Percentiles rank a stretch among this genome's conserved stretches.
These are phyloP conservation scores for Apantesis nais DNA, from an alignment of 2,888 invertebrate genomes.

Conservation along the genomic window DNA sequence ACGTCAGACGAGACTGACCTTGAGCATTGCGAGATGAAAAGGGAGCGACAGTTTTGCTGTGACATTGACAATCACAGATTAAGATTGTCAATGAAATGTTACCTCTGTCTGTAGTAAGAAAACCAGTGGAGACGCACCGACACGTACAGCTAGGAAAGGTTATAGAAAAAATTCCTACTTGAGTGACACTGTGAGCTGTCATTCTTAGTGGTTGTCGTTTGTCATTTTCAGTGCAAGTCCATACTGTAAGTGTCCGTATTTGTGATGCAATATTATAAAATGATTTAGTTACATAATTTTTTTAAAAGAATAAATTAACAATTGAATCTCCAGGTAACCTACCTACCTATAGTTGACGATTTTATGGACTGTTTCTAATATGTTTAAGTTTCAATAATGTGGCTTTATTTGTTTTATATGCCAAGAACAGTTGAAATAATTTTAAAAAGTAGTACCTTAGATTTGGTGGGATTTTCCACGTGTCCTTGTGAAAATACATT, in stretches of 20 bases:
- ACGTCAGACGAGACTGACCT: not conserved
- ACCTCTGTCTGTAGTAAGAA: not conserved
- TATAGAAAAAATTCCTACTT: slow-evolving; percentile 16
- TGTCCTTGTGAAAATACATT: not conserved
- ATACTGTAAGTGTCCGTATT: slow-evolving; percentile 36
- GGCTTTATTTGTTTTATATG: not conserved
- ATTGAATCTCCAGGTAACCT: not conserved
- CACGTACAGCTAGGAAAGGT: slow-evolving; percentile 22
- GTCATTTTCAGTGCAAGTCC: slow-evolving; percentile 15
- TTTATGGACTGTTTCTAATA: not conserved
- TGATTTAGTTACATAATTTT: slow-evolving; percentile 67
- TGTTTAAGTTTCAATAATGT: not conserved
- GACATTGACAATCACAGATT: no score
- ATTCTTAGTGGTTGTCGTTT: slow-evolving; percentile 20
- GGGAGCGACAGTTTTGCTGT: not conserved
- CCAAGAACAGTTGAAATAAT: not conserved
- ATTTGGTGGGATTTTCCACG: not conserved
- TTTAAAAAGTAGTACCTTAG: not conserved
- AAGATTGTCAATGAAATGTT: not conserved
- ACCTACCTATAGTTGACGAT: no score
- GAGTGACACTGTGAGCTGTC: not conserved
- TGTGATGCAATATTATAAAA: slow-evolving; percentile 69
- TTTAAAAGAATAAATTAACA: slow-evolving; percentile 25
- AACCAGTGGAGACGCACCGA: slow-evolving; percentile 7
- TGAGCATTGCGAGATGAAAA: not conserved